Base-by-base conservation (phyloP, 2,888 invertebrate genomes). In the Diarsia rubi region DNA sequence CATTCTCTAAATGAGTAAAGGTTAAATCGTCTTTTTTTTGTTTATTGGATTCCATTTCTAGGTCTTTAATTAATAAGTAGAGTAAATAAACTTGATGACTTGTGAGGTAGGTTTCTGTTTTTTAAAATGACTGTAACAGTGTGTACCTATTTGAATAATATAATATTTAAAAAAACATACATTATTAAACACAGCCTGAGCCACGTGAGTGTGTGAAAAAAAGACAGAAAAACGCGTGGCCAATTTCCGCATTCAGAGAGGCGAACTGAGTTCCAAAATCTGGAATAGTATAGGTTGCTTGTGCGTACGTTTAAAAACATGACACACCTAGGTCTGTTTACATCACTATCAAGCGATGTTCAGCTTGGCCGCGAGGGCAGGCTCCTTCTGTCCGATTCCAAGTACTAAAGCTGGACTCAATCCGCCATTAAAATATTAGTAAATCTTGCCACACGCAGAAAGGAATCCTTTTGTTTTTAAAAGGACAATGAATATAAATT, bases 401-500 rank as follows among this genome's bases (percentile, higher is more conserved):
- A 31, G 0, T 11, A 2, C 59, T 1, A 21, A 19, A n/a, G 4
- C 31, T 6, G 21, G 3, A 37, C 21, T 21, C 21, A 0, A 31
- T 21, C 11, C 31, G 60, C 12, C 21, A 5, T 9, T 59, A 19
- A 9, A 31, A 9, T 60, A 60, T 44, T 44, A 27, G 11, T 27
- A n/a, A 60, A 37, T 37, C 37, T 52, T 27, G 16, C 16, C 27
- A 45, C 14, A 42, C 42, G 47, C 42, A 42, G 4, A 47, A 42
- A 59, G 12, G 14, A 19, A 27, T 66, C 16, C n/a, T 31, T 27
- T 16, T 49, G 31, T 68, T 6, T n/a, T 44, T 3, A 16, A 57
- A 67, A 75, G 4, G 1, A 42, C 66, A 8, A 66, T 42, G 74
- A 67, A 75, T 75, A 75, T 24, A 66, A 75, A 11, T 47, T 47